Base-by-base conservation (phyloP, 2,888 invertebrate genomes). In the Eupithecia subumbrata region DNA sequence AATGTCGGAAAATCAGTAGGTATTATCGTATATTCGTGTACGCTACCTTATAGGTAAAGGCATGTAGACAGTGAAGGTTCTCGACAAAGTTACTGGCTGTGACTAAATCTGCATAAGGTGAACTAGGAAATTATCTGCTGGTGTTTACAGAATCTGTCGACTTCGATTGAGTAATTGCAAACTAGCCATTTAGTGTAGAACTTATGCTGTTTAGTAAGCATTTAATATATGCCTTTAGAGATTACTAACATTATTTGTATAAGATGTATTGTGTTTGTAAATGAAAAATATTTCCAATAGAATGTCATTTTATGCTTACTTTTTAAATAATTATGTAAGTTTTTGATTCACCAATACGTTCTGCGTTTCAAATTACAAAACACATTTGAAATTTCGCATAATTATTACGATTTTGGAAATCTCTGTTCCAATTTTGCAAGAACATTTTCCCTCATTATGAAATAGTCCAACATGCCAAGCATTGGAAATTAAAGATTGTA, bases 111-210 rank as follows among this genome's bases (percentile, higher is more conserved):
- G 52, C 76, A 48, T 77, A 81, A 68, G 78, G 80, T 43, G 56
- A 84, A 76, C 52, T 69, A 34, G 78, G 78, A 79, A 80, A 72
- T 76, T 30, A 72, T 69, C 71, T 76, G 40, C 71, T 71, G 69
- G 66, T 69, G 72, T 77, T 77, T 43, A 14, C 56, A 64, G 63
- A 68, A 68, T 68, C 12, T 40, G 22, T 67, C n/a, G n/a, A 12
- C 7, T 37, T 68, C 43, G 68, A 68, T 45, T 68, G 68, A 68
- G 68, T 43, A 16, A 68, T 68, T 68, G 43, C 25, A 16, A 25
- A 68, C 37, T 68, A 43, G 68, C 43, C 22, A 12, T 68, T 25
- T 14, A 14, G 60, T 5, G 11, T 56, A 56, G 22, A 56, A 52
- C 12, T 22, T 22, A 22, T 37, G 56, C 74, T 66, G 9, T 66